Conservation (phyloP, 2,797 vertebrate species). For the Platyrinchus mystaceus region DNA sequence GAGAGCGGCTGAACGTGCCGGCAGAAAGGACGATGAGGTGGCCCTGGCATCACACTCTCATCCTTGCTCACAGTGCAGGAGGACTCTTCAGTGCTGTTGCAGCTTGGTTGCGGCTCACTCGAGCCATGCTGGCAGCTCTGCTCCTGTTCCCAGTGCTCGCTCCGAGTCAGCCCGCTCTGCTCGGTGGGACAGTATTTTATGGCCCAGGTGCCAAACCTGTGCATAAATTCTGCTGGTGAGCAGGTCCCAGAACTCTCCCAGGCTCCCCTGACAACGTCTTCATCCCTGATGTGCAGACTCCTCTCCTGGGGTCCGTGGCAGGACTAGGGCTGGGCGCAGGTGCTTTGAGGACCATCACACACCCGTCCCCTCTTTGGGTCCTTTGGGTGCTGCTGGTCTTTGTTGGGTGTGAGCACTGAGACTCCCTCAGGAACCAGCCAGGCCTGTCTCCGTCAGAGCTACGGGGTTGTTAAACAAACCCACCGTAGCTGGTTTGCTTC, state of each 20-base stretch:
- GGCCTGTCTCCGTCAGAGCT: background rate
- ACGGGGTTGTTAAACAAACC: background rate
- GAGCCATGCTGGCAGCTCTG: background rate
- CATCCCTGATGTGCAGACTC: background rate
- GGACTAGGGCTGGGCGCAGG: background rate
- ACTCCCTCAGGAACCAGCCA: background rate
- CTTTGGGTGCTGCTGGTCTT: background rate
- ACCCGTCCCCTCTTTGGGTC: rapidly evolving
- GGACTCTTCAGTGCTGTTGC: background rate
- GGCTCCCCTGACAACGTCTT: background rate
- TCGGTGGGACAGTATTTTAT: background rate
- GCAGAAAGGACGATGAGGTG: background rate
- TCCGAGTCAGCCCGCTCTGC: background rate
- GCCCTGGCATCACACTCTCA: background rate
- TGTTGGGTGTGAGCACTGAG: rapidly evolving
- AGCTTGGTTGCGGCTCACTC: background rate
- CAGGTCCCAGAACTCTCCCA: background rate
- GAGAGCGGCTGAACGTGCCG: background rate
- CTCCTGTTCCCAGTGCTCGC: background rate
- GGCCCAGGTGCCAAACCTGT: background rate
- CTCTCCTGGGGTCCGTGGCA: background rate
- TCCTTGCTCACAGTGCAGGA: background rate
- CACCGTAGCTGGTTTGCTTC: constrained; percentile 45
- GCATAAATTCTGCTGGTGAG: background rate
- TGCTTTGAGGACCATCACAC: background rate